A percentile compares a stretch with the other conserved stretches of the same genome.
Evolutionary conservation across 2,113 vertebrate species (phyloP).

Genomic region (Xiphorhynchus elegans): DNA sequence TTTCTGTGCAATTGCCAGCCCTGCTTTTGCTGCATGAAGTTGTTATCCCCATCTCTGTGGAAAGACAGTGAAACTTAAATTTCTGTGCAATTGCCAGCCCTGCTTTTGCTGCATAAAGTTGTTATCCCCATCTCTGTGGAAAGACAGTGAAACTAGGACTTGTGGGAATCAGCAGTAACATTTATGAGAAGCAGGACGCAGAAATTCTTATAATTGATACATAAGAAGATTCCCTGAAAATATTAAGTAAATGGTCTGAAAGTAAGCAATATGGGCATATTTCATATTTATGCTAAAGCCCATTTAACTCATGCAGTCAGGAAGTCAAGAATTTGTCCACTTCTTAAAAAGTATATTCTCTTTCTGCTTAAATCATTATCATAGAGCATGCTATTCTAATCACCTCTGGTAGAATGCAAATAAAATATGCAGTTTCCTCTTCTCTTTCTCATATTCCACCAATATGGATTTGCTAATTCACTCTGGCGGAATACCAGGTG

Average conservation of each 20-base stretch:
- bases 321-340: background rate
- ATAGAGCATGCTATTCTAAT: background rate
- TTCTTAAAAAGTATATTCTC: background rate
- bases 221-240: background rate
- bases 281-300: background rate
- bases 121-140: background rate
- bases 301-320: background rate
- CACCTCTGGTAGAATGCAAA: background rate
- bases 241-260: background rate
- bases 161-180: background rate
- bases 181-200: background rate
- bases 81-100: background rate
- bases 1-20: background rate
- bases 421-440: background rate
- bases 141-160: background rate
- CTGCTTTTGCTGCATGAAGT: background rate
- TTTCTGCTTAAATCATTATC: slow-evolving; percentile 9
- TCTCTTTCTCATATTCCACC: background rate
- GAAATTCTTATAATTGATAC: background rate
- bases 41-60: background rate
- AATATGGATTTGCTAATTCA: background rate
- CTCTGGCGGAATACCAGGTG: slow-evolving; percentile 3
- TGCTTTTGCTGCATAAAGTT: background rate
- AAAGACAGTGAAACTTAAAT: background rate
- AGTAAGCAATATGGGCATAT: background rate